A percentile compares a stretch with the other conserved stretches of the same genome.
Evolutionary conservation across 2,888 invertebrate genomes (phyloP).

Genomic region (Tenthredo notha): DNA sequence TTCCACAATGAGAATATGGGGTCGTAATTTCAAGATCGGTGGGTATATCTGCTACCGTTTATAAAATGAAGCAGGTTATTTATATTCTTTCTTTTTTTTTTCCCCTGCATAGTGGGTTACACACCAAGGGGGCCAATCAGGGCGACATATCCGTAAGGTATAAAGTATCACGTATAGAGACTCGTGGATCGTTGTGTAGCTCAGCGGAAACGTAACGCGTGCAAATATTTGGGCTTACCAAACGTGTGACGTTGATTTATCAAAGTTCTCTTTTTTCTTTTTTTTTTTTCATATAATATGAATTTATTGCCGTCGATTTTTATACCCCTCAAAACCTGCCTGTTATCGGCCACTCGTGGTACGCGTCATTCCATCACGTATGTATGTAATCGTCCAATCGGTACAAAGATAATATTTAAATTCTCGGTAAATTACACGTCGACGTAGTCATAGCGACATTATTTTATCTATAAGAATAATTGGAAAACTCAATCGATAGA

Average conservation of each 20-base stretch:
- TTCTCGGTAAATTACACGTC: not conserved
- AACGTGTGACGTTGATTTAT: conserved; percentile 66
- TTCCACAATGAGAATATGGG: not conserved
- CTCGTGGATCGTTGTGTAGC: not conserved
- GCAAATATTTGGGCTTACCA: conserved; percentile 49
- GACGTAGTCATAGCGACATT: not conserved
- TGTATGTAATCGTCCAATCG: not conserved
- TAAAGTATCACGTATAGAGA: not conserved
- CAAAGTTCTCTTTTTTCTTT: conserved; percentile 63
- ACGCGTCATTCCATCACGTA: not conserved
- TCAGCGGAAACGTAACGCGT: conserved; percentile 6
- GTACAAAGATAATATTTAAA: conserved; percentile 19
- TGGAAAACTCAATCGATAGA: not conserved
- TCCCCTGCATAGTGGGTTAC: not conserved
- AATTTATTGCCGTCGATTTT: conserved; percentile 69
- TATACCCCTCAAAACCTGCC: conserved; percentile 57
- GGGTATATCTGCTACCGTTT: not conserved
- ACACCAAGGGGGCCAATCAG: conserved; percentile 1
- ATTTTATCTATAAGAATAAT: conserved; percentile 1
- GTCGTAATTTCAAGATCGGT: not conserved
- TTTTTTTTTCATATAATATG: conserved; percentile 64
- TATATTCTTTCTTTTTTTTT: not conserved
- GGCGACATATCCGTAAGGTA: not conserved
- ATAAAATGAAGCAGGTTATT: conserved; percentile 15
- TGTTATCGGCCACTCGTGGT: conserved; percentile 47